phyloP scores from a whole-genome alignment of 2,888 invertebrate species.

The Stenolophus ochropezus region DNA sequence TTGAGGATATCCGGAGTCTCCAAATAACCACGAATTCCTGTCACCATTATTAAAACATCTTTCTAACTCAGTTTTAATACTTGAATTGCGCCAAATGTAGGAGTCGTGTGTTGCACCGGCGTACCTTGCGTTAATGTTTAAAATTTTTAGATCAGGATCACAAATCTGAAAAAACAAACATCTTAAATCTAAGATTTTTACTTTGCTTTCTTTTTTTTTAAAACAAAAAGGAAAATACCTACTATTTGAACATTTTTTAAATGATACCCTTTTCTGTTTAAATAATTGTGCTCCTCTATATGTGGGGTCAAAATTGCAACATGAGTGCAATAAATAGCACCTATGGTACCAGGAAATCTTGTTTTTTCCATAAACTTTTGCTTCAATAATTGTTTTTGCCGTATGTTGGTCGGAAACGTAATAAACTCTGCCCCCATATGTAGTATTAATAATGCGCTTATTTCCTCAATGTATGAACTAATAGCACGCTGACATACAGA shows the following conservation, averaged over 20 bases:
- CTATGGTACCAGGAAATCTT: neutral
- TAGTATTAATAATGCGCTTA: no score
- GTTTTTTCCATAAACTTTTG: no score
- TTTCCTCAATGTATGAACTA: no score
- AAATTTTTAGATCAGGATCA: conserved; percentile 63
- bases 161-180: conserved; percentile 62
- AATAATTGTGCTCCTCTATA: conserved; percentile 49
- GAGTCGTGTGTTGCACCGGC: conserved; percentile 65
- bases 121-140: conserved; percentile 65
- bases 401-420: neutral
- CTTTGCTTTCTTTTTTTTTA: neutral
- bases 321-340: conserved; percentile 59
- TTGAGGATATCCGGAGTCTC: conserved; percentile 65
- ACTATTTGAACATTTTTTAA: conserved; percentile 58
- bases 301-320: conserved; percentile 57
- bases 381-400: neutral
- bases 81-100: conserved; percentile 64
- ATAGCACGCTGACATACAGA: no score
- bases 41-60: conserved; percentile 39
- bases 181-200: neutral
- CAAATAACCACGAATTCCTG: conserved; percentile 49
- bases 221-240: neutral
- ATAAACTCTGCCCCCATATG: neutral
- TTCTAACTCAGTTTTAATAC: conserved; percentile 60
- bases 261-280: conserved; percentile 59